Evolutionary conservation across 2,888 invertebrate genomes (phyloP).

Genomic region (Iphiclides podalirius): DNA sequence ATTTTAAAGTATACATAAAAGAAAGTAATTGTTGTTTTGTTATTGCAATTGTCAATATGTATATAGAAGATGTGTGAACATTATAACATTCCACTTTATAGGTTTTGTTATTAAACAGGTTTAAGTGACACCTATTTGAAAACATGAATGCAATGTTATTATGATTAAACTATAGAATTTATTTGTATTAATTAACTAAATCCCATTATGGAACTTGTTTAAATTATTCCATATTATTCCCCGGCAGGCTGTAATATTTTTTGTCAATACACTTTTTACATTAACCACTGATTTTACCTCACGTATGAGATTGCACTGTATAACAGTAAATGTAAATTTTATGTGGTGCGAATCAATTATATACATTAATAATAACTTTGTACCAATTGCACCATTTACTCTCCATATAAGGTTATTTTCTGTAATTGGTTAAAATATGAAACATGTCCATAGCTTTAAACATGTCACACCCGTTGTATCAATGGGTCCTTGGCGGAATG

Average conservation of each 20-base stretch:
- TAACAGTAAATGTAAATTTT: conserved; percentile 63
- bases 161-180: conserved; percentile 43
- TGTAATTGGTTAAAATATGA: conserved; percentile 69
- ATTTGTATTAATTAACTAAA: conserved; percentile 58
- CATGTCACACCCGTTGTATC: conserved; percentile 76
- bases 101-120: conserved; percentile 46
- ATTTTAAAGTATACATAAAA: conserved; percentile 63
- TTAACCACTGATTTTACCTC: conserved; percentile 69
- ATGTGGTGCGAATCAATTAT: conserved; percentile 68
- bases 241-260: conserved; percentile 64
- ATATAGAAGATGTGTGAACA: conserved; percentile 62
- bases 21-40: conserved; percentile 61
- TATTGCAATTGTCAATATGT: conserved; percentile 71
- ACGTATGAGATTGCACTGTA: conserved; percentile 73
- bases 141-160: conserved; percentile 37
- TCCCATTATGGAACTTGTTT: conserved; percentile 71
- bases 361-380: conserved; percentile 63
- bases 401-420: conserved; percentile 73
- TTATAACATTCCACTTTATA: conserved; percentile 52
- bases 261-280: conserved; percentile 64
- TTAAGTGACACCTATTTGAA: conserved; percentile 45
- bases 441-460: conserved; percentile 80
- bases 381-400: conserved; percentile 71
- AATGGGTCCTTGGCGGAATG: conserved; percentile 68
- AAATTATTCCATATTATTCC: conserved; percentile 54